A percentile compares a stretch with the other conserved stretches of the same genome.
Evolutionary conservation across 2,113 vertebrate species (phyloP).

Genomic region (Gavia stellata): DNA sequence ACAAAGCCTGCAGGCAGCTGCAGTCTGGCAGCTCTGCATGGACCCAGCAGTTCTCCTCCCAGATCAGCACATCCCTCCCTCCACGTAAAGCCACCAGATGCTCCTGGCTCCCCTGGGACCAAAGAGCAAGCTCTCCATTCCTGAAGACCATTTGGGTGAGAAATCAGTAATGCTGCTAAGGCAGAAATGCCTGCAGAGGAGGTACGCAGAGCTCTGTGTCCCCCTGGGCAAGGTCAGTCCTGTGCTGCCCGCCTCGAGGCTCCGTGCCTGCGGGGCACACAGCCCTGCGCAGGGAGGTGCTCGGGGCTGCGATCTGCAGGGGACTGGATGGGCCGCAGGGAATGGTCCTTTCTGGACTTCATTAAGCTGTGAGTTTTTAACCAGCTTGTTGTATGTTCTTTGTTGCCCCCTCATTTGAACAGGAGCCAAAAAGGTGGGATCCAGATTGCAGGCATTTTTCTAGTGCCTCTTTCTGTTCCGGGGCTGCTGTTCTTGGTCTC

Average conservation of each 20-base stretch:
- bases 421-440: not conserved
- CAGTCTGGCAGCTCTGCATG: not conserved
- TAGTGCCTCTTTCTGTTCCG: not conserved
- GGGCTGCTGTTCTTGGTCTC: not conserved
- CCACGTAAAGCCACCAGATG: not conserved
- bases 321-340: not conserved
- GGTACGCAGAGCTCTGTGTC: rapidly evolving
- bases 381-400: not conserved
- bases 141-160: not conserved
- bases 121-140: not conserved
- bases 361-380: not conserved
- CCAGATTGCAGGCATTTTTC: not conserved
- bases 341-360: not conserved
- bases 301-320: not conserved
- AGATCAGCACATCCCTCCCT: not conserved
- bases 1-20: not conserved
- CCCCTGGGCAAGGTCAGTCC: not conserved
- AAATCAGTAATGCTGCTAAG: not conserved
- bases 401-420: not conserved
- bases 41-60: not conserved
- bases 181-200: not conserved
- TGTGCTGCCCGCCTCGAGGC: not conserved
- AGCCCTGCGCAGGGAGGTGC: not conserved
- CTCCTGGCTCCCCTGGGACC: not conserved
- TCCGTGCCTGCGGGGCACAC: not conserved